Percentiles rank a stretch among this genome's conserved stretches.
These are phyloP conservation scores for Chrysodeixis includens DNA, from an alignment of 2,888 invertebrate genomes.

Conservation along the genomic window DNA sequence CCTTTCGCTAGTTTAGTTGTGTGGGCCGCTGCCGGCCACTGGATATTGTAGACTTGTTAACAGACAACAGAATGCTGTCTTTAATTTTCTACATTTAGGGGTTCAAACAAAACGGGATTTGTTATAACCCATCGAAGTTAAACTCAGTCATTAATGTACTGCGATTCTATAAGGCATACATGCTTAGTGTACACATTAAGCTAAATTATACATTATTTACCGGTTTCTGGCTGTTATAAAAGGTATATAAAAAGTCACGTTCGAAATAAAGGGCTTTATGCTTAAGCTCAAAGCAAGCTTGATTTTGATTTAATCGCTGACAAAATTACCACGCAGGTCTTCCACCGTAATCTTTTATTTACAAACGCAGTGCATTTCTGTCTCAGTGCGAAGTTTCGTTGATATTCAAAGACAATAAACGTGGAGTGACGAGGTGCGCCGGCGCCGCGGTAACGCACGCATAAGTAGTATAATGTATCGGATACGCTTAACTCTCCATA, in stretches of 20 bases:
- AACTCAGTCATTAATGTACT: neutral
- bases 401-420: conserved; percentile 38
- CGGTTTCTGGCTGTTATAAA: neutral
- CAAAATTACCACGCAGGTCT: conserved; percentile 32
- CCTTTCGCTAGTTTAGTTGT: conserved; percentile 59
- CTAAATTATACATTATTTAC: no score
- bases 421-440: conserved; percentile 5
- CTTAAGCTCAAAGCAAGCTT: conserved; percentile 19
- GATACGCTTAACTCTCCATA: conserved; percentile 83
- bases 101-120: conserved; percentile 9
- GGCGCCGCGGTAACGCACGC: conserved; percentile 45
- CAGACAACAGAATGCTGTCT: conserved; percentile 15
- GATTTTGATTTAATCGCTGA: conserved; percentile 20
- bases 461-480: conserved; percentile 64
- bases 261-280: neutral
- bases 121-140: neutral
- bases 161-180: neutral
- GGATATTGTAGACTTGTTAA: conserved; percentile 2
- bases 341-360: conserved; percentile 17
- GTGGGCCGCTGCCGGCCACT: conserved; percentile 37
- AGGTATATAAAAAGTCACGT: neutral
- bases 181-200: neutral
- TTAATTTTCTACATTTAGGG: neutral
- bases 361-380: conserved; percentile 10
- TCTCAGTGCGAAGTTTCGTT: conserved; percentile 8